Base-by-base conservation (phyloP, 2,113 vertebrate genomes). In the Pseudonaja textilis region DNA sequence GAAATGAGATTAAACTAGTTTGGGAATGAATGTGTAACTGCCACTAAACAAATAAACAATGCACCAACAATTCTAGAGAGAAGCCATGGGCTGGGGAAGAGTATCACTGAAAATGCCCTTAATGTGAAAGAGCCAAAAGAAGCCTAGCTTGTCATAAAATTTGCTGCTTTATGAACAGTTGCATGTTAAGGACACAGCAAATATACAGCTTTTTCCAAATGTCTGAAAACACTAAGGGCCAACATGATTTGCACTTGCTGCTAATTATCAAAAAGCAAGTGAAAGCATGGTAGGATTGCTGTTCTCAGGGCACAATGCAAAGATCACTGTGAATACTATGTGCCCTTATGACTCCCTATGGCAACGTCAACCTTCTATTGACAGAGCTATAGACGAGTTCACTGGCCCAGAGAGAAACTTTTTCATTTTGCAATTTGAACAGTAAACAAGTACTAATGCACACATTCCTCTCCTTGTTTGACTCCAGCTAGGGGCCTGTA, bases 291-390 rank as follows among this genome's bases (percentile, higher is more conserved):
- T 8, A 7, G 69, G 29, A 69, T 25, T 50, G 29, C 23, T 56
- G 22, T 45, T 81, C 74, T 85, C 22, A 26, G 4, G 42, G 26
- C 45, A 90, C 26, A 90, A 81, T 50, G 23, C 29, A 56, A 74
- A 42, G 20, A 54, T 61, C 5, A 5, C 45, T 90, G 61, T 85
- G 87, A 93, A 93, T 50, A 95, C 29, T 90, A 94, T 95, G 94
- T 94, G 95, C n/a, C 74, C 95, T 94, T 34, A 59, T 95, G 96
- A 96, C 25, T 34, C 29, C 52, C 92, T 90, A 95, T 57, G 93
- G 95, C 0, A 4, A 95, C 92, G 92, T 93, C 95, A 96, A 96
- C 93, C n/a, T 85, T 90, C 0, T 94, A 93, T 97, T 96, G 96
- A 94, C 95, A 94, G 1, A 88, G 89, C 89, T 93, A 91, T 90